These are phyloP conservation scores for Dermatemys mawii DNA, from an alignment of 2,113 vertebrate genomes.

Conservation along the genomic window DNA sequence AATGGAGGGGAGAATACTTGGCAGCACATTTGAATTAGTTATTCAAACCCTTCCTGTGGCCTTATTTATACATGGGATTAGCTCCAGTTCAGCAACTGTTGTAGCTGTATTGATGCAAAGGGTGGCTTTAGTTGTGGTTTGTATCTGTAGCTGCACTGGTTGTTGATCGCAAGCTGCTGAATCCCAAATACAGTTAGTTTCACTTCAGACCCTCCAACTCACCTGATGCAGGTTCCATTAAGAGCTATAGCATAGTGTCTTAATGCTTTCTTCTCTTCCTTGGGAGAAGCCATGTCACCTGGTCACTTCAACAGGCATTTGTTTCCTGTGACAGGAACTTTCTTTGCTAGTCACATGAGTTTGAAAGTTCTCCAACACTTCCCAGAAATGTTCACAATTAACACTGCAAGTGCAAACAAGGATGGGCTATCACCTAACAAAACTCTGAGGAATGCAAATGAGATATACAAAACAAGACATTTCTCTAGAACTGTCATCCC, in stretches of 20 bases:
- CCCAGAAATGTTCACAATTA: neutral
- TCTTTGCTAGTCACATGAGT: neutral
- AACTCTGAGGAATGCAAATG: neutral
- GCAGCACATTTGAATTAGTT: neutral
- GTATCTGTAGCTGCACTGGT: neutral
- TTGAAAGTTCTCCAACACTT: neutral
- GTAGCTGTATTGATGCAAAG: neutral
- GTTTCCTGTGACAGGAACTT: neutral
- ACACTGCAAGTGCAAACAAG: accelerated
- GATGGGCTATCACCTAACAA: neutral
- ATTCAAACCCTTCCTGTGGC: neutral
- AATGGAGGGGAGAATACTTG: neutral
- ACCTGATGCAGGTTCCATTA: too few species aligned
- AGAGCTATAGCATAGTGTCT: accelerated
- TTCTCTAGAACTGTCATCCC: neutral
- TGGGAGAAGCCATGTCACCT: neutral
- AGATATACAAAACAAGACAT: neutral
- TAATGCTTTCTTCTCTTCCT: neutral
- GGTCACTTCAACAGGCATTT: neutral
- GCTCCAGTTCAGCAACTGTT: neutral
- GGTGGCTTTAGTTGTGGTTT: accelerated
- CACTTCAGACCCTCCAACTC: neutral
- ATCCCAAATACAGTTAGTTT: neutral
- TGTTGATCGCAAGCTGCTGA: neutral
- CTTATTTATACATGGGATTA: neutral